phyloP scores from a whole-genome alignment of 2,113 vertebrate species.

The Leucoraja erinaceus region DNA sequence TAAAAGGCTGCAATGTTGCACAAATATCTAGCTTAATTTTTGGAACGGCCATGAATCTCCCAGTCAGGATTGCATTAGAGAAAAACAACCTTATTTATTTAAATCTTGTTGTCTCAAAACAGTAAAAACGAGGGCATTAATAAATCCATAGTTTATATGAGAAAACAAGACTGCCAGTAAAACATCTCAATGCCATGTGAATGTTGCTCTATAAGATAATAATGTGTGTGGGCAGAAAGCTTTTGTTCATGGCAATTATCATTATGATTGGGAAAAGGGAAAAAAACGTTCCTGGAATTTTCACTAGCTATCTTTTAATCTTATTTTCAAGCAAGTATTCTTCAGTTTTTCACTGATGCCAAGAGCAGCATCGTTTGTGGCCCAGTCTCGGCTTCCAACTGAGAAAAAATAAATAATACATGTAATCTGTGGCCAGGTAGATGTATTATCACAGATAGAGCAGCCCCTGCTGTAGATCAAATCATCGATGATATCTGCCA shows the following conservation, averaged over 20 bases:
- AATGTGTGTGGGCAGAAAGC: not conserved
- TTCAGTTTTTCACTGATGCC: not conserved
- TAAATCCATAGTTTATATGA: conserved; percentile 1
- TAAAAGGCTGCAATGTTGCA: not conserved
- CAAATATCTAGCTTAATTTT: not conserved
- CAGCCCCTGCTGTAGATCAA: not conserved
- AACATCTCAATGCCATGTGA: not conserved
- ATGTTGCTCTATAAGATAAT: not conserved
- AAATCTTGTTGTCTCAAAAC: not conserved
- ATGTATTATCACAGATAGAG: not conserved
- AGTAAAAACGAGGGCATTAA: not conserved
- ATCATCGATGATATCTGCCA: not conserved
- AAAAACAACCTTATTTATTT: not conserved
- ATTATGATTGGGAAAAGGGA: not conserved
- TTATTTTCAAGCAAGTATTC: not conserved
- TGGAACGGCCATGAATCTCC: not conserved
- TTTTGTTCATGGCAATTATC: not conserved
- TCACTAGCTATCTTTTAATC: not conserved
- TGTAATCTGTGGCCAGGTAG: not conserved
- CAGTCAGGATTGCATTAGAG: not conserved
- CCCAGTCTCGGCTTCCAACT: not conserved
- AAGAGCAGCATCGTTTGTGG: not conserved
- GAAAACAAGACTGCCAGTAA: not conserved
- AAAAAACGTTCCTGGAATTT: not conserved
- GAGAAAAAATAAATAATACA: not conserved